Conservation (phyloP, 2,797 vertebrate genomes). For the Spheniscus humboldti region DNA sequence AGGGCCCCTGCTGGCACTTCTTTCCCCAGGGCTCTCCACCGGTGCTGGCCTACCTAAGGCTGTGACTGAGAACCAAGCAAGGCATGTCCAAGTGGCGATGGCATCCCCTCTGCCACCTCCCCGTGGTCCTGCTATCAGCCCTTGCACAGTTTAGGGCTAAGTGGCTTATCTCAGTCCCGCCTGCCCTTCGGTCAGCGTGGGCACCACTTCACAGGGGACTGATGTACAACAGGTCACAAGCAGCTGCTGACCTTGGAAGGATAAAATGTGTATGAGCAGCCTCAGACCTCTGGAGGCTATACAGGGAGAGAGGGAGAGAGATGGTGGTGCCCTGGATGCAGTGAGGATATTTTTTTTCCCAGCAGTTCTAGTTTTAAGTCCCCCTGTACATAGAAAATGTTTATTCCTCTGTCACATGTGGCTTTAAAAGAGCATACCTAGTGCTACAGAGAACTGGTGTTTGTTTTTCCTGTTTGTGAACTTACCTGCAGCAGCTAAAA, state of each 20-base stretch:
- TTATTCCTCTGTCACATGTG: not conserved
- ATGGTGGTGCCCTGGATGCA: not conserved
- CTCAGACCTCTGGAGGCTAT: not conserved
- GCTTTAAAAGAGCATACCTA: not conserved
- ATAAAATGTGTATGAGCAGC: not conserved
- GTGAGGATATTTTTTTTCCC: not conserved
- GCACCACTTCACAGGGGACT: not conserved
- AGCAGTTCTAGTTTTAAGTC: not conserved
- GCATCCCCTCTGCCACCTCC: not conserved
- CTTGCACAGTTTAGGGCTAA: not conserved
- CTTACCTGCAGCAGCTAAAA: not conserved
- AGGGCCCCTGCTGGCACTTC: not conserved
- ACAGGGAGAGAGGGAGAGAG: not conserved
- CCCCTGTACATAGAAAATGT: not conserved
- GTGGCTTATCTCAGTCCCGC: not conserved
- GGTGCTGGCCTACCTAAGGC: not conserved
- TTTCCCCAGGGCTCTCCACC: not conserved
- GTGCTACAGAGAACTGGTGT: not conserved
- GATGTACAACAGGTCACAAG: not conserved
- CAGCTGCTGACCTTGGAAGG: not conserved
- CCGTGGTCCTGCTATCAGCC: not conserved
- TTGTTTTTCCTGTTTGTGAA: not conserved
- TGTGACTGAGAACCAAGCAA: fast-evolving
- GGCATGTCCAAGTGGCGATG: fast-evolving
- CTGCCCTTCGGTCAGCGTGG: not conserved